phyloP scores from a whole-genome alignment of 92 coral and sea anemone species.

The Virgularia gustaviana region DNA sequence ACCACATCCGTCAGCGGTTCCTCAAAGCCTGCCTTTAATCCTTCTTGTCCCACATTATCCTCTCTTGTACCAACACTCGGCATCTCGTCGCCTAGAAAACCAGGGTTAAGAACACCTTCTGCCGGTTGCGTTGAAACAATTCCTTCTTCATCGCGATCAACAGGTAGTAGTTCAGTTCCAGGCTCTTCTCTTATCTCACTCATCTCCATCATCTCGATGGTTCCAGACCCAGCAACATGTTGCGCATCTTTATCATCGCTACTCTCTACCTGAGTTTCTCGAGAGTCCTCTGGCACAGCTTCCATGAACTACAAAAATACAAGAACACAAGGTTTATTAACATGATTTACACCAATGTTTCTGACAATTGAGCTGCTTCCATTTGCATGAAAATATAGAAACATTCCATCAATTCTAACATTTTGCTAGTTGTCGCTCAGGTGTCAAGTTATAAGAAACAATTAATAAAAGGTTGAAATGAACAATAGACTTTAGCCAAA shows the following conservation, averaged over 20 bases:
- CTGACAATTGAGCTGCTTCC: too few species aligned
- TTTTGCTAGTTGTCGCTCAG: too few species aligned
- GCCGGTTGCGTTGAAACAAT: not conserved
- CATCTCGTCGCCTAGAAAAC: constrained; percentile 4
- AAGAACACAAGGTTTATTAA: not conserved
- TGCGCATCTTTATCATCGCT: not conserved
- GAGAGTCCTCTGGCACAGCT: constrained; percentile 6
- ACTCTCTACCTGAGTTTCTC: not conserved
- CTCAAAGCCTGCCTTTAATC: not conserved
- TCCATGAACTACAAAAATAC: constrained; percentile 17
- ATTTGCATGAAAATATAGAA: too few species aligned
- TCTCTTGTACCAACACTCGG: not conserved
- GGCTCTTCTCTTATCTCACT: not conserved
- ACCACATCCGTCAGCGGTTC: constrained; percentile 17
- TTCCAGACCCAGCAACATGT: not conserved
- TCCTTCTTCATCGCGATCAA: not conserved
- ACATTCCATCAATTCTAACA: too few species aligned
- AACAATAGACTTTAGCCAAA: too few species aligned
- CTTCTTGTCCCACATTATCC: constrained; percentile 16
- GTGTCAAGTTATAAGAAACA: too few species aligned
- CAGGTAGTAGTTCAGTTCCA: not conserved
- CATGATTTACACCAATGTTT: too few species aligned
- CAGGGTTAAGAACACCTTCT: constrained; percentile 16
- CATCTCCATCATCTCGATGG: not conserved
- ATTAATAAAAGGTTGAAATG: too few species aligned